Evolutionary conservation across 1,140 invertebrate species (phyloP).

Genomic region (Physella acuta): DNA sequence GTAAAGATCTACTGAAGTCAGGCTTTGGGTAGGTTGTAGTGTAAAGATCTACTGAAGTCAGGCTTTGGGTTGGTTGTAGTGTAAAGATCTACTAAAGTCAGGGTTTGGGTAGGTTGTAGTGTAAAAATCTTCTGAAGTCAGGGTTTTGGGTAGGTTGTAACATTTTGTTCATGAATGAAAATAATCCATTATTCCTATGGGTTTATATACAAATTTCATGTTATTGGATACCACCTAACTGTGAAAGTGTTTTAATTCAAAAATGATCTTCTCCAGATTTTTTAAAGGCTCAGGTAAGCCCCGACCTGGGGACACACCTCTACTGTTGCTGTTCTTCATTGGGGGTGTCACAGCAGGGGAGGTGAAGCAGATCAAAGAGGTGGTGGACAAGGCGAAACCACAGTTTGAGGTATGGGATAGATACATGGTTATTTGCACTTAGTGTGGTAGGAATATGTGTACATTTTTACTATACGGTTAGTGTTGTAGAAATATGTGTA

Average conservation of each 20-base stretch:
- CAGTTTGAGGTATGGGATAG: conserved; percentile 15
- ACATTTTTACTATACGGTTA: neutral
- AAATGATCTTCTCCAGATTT: too few relatives aligned
- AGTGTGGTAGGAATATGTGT: too few relatives aligned
- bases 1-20: too few relatives aligned
- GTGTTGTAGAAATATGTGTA: neutral
- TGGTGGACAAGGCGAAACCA: conserved; percentile 29
- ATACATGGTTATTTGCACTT: too few relatives aligned
- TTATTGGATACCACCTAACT: too few relatives aligned
- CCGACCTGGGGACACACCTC: conserved; percentile 44
- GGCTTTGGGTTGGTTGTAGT: conserved; percentile 58
- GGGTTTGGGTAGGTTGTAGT: conserved; percentile 58
- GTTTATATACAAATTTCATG: too few relatives aligned
- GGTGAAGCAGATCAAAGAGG: conserved; percentile 43
- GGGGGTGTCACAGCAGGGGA: conserved; percentile 48
- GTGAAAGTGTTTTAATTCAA: too few relatives aligned
- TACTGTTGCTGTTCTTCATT: conserved; percentile 47
- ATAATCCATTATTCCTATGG: too few relatives aligned
- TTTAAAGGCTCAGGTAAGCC: conserved; percentile 46
- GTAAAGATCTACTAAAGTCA: conserved; percentile 60
- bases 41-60: conserved; percentile 60
- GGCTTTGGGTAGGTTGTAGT: too few relatives aligned
- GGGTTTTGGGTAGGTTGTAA: too few relatives aligned
- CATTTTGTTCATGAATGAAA: too few relatives aligned
- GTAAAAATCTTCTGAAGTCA: too few relatives aligned